Base-by-base conservation (phyloP, 2,113 vertebrate species). In the Mobula birostris region DNA sequence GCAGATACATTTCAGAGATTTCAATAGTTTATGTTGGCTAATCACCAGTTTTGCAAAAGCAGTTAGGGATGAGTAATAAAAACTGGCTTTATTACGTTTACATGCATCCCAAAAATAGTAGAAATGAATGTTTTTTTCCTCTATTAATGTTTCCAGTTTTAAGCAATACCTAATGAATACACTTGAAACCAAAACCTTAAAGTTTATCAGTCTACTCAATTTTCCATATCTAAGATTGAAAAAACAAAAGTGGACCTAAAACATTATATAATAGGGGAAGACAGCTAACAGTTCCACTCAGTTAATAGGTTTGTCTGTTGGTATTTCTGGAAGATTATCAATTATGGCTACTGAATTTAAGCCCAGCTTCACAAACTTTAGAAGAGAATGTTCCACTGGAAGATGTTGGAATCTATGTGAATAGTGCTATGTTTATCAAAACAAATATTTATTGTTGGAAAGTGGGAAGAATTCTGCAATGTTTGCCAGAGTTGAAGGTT, bases 361-460 rank as follows among this genome's bases (percentile, higher is more conserved):
- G 40, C 68, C 36, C 19, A 7, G 19, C 36, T 40, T 82, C 48
- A 32, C 40, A 82, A 36, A 56, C 17, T 82, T 82, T 82, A 48
- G 79, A 82, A 48, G 79, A 7, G 79, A 48, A 82, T 82, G 40
- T 48, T 48, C 36, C 48, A 56, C 7, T 19, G 19, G 40, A 82
- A 48, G 80, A 82, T 36, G 12, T 8, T 82, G 80, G 80, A 14
- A 82, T 24, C 36, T 48, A 40, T 82, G 36, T 19, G 6, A 40
- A 19, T 40, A 17, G 36, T 82, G 19, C 80, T 82, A 48, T 82
- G 80, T 24, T 24, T 32, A 40, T 82, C 36, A 82, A 48, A 82
- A 82, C 80, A 82, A 82, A 82, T 82, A 82, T 82, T 82, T 82
- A 82, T 82, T 36, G 80, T 82, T 48, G 40, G 40, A 82, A 82